phyloP scores from a whole-genome alignment of 2,113 vertebrate genomes.

The Prolemur simus region DNA sequence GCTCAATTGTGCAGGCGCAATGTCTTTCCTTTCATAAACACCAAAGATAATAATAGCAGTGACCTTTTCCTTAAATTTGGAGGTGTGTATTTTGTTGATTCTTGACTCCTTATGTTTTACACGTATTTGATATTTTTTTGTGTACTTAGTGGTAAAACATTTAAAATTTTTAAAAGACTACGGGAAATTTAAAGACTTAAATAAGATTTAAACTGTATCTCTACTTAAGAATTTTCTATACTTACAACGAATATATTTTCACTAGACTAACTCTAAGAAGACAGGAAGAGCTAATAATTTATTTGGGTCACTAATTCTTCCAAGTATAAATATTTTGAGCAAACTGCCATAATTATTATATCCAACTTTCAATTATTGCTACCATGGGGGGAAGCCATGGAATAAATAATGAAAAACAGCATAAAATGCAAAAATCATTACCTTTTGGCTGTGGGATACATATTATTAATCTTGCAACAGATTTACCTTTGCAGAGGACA shows the following conservation, averaged over 20 bases:
- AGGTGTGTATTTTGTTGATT: not conserved
- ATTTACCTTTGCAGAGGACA: slow-evolving; percentile 20
- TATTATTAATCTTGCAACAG: not conserved
- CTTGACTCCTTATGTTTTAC: not conserved
- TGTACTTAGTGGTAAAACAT: not conserved
- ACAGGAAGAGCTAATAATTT: not conserved
- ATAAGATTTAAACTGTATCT: not conserved
- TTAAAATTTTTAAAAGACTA: not conserved
- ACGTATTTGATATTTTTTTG: not conserved
- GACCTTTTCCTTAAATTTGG: not conserved
- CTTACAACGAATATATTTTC: not conserved
- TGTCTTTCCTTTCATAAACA: not conserved
- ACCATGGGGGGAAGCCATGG: not conserved
- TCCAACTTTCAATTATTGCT: not conserved
- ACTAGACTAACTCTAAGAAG: not conserved
- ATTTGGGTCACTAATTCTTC: slow-evolving; percentile 3
- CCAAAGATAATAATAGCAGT: too few species aligned
- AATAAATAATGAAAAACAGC: slow-evolving; percentile 13
- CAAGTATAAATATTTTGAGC: not conserved
- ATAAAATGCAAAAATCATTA: slow-evolving; percentile 24
- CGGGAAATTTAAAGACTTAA: not conserved
- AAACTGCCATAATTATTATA: not conserved
- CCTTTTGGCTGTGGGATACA: not conserved
- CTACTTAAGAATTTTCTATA: not conserved
- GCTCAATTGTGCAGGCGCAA: too few species aligned